Evolutionary conservation across 2,888 invertebrate genomes (phyloP), one percentile per base, ranked within the genome.

Genomic region (Eulithis prunata): DNA sequence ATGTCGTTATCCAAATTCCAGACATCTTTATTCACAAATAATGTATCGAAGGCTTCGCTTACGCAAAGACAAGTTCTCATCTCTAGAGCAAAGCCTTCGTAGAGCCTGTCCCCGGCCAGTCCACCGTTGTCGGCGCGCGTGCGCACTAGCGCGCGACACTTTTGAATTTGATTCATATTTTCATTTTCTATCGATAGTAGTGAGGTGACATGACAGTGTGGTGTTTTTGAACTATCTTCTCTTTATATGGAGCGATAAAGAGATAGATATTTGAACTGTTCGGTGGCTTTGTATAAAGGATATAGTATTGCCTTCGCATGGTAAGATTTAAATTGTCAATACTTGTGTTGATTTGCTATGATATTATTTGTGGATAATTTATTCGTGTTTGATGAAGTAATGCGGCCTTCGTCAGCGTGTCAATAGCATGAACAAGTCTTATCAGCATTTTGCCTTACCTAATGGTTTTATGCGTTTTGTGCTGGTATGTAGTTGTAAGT

Each of bases 221-320:
- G 77, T 82, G 81, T 71, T 72, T 70, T 71, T 81, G 81, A 71
- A 78, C 79, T 81, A 86, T 91, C 91, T 82, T 75, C 89, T 86
- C 89, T 90, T 86, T 92, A 91, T 91, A 83, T 74, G 70, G 58
- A 71, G 77, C 81, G 81, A 88, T 91, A 92, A 78, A 91, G 91
- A 78, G 86, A 80, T 79, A 77, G 86, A 88, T 88, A 75, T 76
- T 81, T 71, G 70, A 80, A 83, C 83, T 80, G 79, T 85, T 82
- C 76, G 75, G 75, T 78, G 74, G 74, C 4, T 78, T 81, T 79
- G 73, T 78, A 21, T 21, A 72, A 74, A 76, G 78, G 78, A 82
- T 81, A 74, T 79, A 58, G 62, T 73, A 70, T 66, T 69, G 71
- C 73, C 75, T 80, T 80, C 72, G 67, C 73, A 76, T 66, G 82